These are phyloP conservation scores for Cyaniris semiargus DNA, from an alignment of 2,888 invertebrate species.

Conservation along the genomic window DNA sequence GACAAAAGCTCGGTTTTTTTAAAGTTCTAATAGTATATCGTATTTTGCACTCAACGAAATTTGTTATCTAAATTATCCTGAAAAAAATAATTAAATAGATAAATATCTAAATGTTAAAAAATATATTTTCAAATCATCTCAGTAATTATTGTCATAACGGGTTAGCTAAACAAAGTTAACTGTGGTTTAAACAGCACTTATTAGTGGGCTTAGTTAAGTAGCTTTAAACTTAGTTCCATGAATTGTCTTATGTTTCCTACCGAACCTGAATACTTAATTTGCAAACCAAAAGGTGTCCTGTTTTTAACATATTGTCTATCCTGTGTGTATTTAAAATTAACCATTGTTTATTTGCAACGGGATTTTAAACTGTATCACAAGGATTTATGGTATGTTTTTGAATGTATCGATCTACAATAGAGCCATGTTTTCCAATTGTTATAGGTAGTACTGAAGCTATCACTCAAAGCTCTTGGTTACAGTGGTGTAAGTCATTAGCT, in stretches of 20 bases:
- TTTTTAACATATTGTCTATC: conserved; percentile 18
- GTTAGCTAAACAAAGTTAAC: conserved; percentile 13
- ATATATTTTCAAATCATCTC: not conserved
- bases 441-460: not conserved
- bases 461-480: not conserved
- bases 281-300: conserved; percentile 25
- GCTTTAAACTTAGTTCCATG: conserved; percentile 12
- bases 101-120: no score
- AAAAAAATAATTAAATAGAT: no score
- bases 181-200: conserved; percentile 6
- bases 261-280: conserved; percentile 1
- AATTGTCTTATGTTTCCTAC: conserved; percentile 7
- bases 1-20: no score
- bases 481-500: conserved; percentile 10
- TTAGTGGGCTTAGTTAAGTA: conserved; percentile 3
- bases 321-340: not conserved
- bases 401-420: not conserved
- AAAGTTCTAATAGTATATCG: no score
- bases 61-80: no score
- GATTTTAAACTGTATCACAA: not conserved
- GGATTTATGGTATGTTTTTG: not conserved
- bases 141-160: not conserved
- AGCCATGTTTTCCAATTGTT: conserved; percentile 10
- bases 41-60: no score
- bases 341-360: not conserved